Evolutionary conservation across 2,113 vertebrate genomes (phyloP), one percentile per base, ranked within the genome.

Genomic region (Dipodomys stephensi): DNA sequence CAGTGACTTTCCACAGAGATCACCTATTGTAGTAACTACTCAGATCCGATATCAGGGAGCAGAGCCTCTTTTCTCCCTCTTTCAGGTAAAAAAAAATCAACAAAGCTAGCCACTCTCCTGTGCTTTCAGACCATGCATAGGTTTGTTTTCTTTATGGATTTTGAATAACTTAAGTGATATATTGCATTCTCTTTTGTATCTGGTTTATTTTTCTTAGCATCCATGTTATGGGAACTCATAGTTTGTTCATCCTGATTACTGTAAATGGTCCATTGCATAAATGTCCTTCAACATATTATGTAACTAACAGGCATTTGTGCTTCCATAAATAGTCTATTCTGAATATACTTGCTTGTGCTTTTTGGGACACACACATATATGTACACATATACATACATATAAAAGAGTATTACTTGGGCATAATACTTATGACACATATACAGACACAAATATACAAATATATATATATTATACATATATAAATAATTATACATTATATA

Each of bases 321-420:
- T 65, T 92, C 88, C 79, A 64, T 44, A 91, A 72, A 32, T 65
- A 53, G n/a, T 49, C 30, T 65, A 9, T 79, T 67, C 57, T 28
- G 72, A 81, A 92, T 30, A 86, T 27, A 93, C 9, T 83, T 69
- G 92, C 69, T 39, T 78, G 7, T 72, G 11, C 32, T 28, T 85
- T 86, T 95, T 30, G 27, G 65, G 39, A 92, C 89, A 62, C 7
- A 92, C 30, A 79, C 2, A 83, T 7, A 32, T 78, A 65, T 62
- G 35, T 83, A 27, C 35, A 39, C 39, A 39, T 39, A 39, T 39
- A 39, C 39, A 39, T 39, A 39, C 39, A 39, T 39, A 39, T 39
- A 39, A 39, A 39, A 39, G 49, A 39, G 12, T 79, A 49, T 62
- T 89, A 30, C 27, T 88, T 79, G 27, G 18, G 53, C 15, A 90